These are phyloP conservation scores for Mesocentrotus franciscanus DNA, from an alignment of 53 echinoderm and acorn worm species.

Conservation along the genomic window DNA sequence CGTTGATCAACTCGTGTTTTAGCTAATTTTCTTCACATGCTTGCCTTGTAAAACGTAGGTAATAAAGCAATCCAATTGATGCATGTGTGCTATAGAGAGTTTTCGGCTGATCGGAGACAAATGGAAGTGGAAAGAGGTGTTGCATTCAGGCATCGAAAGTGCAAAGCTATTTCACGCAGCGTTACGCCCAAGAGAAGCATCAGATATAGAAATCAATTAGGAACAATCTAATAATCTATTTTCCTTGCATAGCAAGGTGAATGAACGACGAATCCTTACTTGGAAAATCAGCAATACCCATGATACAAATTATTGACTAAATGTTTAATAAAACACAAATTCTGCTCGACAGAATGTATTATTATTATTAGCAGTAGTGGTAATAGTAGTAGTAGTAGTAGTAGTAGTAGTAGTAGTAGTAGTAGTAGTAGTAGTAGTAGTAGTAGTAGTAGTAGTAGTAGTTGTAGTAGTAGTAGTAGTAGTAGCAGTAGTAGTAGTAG, in stretches of 20 bases:
- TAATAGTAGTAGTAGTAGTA: no score
- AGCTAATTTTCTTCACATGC: no score
- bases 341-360: background rate
- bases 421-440: no score
- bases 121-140: background rate
- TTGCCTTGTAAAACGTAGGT: no score
- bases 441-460: background rate
- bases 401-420: no score
- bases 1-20: no score
- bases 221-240: background rate
- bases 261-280: background rate
- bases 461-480: background rate
- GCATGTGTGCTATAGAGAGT: no score
- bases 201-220: background rate
- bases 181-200: constrained; percentile 6
- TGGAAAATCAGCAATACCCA: background rate
- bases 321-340: background rate
- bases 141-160: background rate
- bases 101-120: background rate
- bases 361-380: no score
- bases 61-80: no score
- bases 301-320: no score
- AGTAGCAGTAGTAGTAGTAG: no score
- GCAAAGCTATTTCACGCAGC: background rate
- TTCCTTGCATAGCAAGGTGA: background rate